Evolutionary conservation across 1,140 invertebrate genomes (phyloP).

Genomic region (Hycleus cichorii): DNA sequence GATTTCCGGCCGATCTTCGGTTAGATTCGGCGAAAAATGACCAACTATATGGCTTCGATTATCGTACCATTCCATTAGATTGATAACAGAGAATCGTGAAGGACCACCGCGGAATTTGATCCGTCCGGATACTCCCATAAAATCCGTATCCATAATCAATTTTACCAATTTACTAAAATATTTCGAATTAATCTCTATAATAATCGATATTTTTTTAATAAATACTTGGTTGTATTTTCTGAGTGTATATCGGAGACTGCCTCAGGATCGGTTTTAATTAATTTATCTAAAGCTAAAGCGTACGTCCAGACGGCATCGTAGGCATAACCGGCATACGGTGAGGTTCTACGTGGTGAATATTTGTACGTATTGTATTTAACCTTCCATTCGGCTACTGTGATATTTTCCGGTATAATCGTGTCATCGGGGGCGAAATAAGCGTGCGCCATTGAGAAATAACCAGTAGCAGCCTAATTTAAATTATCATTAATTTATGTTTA

Average conservation of each 20-base stretch:
- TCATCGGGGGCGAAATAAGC: conserved; percentile 57
- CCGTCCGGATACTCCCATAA: conserved; percentile 68
- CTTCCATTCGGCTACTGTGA: conserved; percentile 52
- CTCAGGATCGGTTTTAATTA: conserved; percentile 52
- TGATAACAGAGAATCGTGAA: conserved; percentile 60
- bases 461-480: conserved; percentile 56
- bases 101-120: conserved; percentile 62
- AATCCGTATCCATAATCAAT: conserved; percentile 55
- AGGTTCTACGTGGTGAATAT: conserved; percentile 21
- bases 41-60: conserved; percentile 52
- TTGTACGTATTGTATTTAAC: conserved; percentile 40
- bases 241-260: conserved; percentile 53
- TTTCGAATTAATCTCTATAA: neutral
- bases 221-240: conserved; percentile 50
- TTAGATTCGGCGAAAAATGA: conserved; percentile 53
- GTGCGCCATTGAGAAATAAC: conserved; percentile 66
- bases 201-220: neutral
- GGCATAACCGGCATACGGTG: conserved; percentile 65
- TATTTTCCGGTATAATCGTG: conserved; percentile 57
- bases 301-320: conserved; percentile 85
- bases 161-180: conserved; percentile 46
- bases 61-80: conserved; percentile 63
- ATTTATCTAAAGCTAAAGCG: conserved; percentile 60
- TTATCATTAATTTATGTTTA: neutral
- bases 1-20: conserved; percentile 37